These are phyloP conservation scores for Erynnis tages DNA, from an alignment of 2,888 invertebrate species.

Conservation along the genomic window DNA sequence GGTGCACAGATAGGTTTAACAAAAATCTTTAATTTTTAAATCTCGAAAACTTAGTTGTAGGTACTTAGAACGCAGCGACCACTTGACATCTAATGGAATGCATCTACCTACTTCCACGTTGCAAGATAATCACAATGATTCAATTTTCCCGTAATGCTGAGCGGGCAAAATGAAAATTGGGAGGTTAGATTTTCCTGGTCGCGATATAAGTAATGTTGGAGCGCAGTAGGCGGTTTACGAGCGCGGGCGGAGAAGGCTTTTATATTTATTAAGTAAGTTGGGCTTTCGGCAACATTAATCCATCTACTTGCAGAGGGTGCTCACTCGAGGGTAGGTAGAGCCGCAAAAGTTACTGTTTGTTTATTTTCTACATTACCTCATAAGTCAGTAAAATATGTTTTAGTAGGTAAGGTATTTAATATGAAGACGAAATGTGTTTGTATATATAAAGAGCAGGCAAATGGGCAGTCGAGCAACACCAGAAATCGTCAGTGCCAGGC, in stretches of 20 bases:
- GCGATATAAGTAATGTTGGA: conserved; percentile 76
- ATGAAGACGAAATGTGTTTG: too few species aligned
- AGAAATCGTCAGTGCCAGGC: too few species aligned
- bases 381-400: conserved; percentile 32
- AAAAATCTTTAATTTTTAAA: too few species aligned
- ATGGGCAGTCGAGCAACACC: too few species aligned
- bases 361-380: conserved; percentile 7
- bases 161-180: conserved; percentile 60
- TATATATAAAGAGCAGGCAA: too few species aligned
- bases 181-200: conserved; percentile 54
- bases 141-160: conserved; percentile 29
- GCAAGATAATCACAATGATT: too few species aligned
- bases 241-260: conserved; percentile 77
- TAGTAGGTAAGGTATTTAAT: not conserved
- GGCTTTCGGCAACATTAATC: conserved; percentile 80
- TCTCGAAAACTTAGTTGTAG: too few species aligned
- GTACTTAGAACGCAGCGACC: too few species aligned
- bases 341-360: conserved; percentile 40
- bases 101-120: too few species aligned
- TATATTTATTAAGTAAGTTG: conserved; percentile 83
- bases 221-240: conserved; percentile 78
- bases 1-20: too few species aligned
- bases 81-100: too few species aligned
- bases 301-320: conserved; percentile 49
- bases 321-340: conserved; percentile 68